Evolutionary conservation across 2,113 vertebrate species (phyloP).

Genomic region (Gymnorhina tibicen): DNA sequence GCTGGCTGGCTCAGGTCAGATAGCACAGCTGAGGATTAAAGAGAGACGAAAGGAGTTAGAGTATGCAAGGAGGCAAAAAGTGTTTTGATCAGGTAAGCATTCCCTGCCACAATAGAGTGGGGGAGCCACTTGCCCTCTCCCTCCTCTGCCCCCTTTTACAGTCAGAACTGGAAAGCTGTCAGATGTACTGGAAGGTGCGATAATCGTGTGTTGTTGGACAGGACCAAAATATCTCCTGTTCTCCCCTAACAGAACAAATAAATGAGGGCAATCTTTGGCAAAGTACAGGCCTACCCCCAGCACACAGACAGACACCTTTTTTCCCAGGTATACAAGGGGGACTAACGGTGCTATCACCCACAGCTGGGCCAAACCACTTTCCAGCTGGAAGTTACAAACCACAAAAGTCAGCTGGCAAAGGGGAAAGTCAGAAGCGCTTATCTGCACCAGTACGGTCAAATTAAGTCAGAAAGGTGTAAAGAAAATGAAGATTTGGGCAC

Average conservation of each 20-base stretch:
- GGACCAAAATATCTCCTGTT: background rate
- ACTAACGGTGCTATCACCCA: background rate
- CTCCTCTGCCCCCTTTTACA: background rate
- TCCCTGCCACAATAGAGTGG: background rate
- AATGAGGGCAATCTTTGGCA: background rate
- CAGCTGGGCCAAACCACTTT: background rate
- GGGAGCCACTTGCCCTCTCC: background rate
- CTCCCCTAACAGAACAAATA: background rate
- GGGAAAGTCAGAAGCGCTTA: background rate
- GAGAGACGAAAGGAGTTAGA: background rate
- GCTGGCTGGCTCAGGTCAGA: background rate
- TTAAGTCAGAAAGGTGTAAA: background rate
- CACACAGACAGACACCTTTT: background rate
- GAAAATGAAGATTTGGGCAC: background rate
- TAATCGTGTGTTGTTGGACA: background rate
- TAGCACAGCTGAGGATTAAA: background rate
- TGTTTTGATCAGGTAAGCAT: background rate
- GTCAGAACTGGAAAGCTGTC: background rate
- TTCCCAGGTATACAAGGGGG: background rate
- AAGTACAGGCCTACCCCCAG: background rate
- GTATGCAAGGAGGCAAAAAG: background rate
- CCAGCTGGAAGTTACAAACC: background rate
- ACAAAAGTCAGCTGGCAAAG: background rate
- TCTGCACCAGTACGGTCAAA: background rate
- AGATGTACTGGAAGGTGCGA: background rate